Conservation (phyloP, 2,113 vertebrate genomes). For the Tetraodon nigroviridis region DNA sequence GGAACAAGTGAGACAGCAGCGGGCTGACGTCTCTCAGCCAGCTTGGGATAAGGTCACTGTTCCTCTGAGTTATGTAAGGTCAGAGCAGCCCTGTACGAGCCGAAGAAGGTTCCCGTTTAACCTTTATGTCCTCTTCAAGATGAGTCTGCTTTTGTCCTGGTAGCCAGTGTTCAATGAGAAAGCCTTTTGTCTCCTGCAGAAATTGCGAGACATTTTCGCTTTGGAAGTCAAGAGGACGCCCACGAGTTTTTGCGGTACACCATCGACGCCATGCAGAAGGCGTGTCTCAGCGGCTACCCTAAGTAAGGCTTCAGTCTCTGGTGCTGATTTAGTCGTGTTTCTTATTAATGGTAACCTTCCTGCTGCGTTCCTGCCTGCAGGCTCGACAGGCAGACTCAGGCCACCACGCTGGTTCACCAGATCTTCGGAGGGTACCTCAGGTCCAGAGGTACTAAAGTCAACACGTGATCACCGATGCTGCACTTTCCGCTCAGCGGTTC, state of each 20-base stretch:
- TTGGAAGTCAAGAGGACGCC: conserved; percentile 92
- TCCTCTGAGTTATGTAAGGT: not conserved
- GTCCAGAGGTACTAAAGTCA: conserved; percentile 81
- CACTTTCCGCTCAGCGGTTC: too few relatives aligned
- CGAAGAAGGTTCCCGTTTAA: not conserved
- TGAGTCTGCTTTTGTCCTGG: too few relatives aligned
- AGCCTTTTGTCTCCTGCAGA: conserved; percentile 63
- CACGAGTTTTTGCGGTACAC: conserved; percentile 95
- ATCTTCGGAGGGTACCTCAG: conserved; percentile 96
- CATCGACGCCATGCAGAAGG: conserved; percentile 95
- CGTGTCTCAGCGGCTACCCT: conserved; percentile 86
- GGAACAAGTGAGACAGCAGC: conserved; percentile 22
- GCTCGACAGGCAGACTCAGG: conserved; percentile 90
- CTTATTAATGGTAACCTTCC: not conserved
- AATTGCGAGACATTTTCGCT: conserved; percentile 89
- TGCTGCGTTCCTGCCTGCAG: conserved; percentile 57
- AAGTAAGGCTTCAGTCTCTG: conserved; percentile 74
- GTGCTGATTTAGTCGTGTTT: not conserved
- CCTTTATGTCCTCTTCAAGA: not conserved
- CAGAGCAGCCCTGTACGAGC: conserved; percentile 2
- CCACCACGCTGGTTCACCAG: conserved; percentile 91
- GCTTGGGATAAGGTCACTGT: conserved; percentile 24
- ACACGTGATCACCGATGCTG: too few relatives aligned
- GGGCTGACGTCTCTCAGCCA: conserved; percentile 15
- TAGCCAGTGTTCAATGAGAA: too few relatives aligned